A percentile compares a stretch with the other conserved stretches of the same genome.
Conservation (phyloP, 2,113 vertebrate genomes). For the Pollimyrus isidori region DNA sequence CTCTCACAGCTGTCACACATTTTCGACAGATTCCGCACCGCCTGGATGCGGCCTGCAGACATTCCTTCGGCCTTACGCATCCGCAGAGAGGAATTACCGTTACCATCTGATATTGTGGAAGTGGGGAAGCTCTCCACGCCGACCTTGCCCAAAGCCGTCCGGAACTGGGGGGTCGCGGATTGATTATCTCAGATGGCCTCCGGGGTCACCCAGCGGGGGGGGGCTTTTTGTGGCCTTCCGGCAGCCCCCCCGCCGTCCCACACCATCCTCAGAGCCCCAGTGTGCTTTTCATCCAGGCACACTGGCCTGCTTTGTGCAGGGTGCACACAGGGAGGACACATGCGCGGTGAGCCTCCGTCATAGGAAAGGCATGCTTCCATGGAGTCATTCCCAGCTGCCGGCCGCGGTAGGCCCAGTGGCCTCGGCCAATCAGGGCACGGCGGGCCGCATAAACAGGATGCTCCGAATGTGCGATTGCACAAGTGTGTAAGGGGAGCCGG, state of each 20-base stretch:
- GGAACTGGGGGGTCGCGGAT: conserved; percentile 76
- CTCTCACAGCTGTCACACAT: conserved; percentile 92
- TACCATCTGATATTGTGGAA: conserved; percentile 97
- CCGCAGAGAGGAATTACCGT: conserved; percentile 87
- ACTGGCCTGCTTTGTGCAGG: conserved; percentile 46
- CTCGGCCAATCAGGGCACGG: conserved; percentile 66
- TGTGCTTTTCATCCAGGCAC: conserved; percentile 70
- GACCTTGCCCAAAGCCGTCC: conserved; percentile 87
- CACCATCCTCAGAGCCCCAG: conserved; percentile 53
- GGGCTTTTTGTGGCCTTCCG: conserved; percentile 29
- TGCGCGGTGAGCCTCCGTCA: conserved; percentile 78
- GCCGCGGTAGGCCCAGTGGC: conserved; percentile 68
- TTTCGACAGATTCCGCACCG: conserved; percentile 95
- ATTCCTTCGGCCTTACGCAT: conserved; percentile 95
- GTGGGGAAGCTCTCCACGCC: conserved; percentile 84
- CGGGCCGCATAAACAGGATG: conserved; percentile 82
- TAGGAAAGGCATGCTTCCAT: conserved; percentile 88
- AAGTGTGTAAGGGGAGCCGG: conserved; percentile 69
- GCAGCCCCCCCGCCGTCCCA: conserved; percentile 41
- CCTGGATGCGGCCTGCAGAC: conserved; percentile 81
- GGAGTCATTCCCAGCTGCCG: conserved; percentile 83
- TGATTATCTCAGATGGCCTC: conserved; percentile 80
- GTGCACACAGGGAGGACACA: conserved; percentile 60
- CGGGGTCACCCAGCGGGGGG: conserved; percentile 64
- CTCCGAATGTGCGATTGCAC: conserved; percentile 67